Evolutionary conservation across 2,797 vertebrate genomes (phyloP).

Genomic region (Semaprochilodus insignis): DNA sequence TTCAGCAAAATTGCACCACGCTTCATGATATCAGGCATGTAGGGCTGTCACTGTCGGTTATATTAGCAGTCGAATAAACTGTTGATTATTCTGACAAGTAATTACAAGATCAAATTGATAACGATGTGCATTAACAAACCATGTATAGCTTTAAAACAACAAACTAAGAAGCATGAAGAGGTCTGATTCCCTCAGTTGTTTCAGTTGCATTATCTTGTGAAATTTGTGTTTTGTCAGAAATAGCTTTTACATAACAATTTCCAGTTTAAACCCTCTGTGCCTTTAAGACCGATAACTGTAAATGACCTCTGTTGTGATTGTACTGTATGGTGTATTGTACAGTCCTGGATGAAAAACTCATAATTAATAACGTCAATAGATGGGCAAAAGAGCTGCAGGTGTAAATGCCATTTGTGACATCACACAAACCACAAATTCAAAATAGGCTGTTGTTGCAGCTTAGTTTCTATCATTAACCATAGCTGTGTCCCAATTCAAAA

Average conservation of each 20-base stretch:
- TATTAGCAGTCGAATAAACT: background rate
- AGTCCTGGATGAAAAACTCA: too few species aligned
- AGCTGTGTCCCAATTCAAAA: too few species aligned
- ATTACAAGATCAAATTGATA: background rate
- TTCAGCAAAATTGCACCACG: slow-evolving; percentile 18
- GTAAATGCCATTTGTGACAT: background rate
- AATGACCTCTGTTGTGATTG: background rate
- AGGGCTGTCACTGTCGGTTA: background rate
- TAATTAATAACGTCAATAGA: too few species aligned
- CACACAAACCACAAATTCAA: background rate
- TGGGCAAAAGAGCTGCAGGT: background rate
- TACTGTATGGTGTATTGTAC: background rate
- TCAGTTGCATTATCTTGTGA: background rate
- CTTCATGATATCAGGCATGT: background rate
- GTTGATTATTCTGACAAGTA: background rate
- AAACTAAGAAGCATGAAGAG: background rate
- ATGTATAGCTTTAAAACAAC: too few species aligned
- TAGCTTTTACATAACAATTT: background rate
- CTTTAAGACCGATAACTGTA: background rate
- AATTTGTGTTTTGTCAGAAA: background rate
- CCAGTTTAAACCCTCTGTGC: background rate
- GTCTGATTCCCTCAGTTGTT: background rate
- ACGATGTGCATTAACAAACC: background rate
- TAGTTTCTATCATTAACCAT: too few species aligned
- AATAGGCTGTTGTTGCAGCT: background rate